Evolutionary conservation across 2,113 vertebrate species (phyloP), one percentile per base, ranked within the genome.

Genomic region (Hepsetus odoe): DNA sequence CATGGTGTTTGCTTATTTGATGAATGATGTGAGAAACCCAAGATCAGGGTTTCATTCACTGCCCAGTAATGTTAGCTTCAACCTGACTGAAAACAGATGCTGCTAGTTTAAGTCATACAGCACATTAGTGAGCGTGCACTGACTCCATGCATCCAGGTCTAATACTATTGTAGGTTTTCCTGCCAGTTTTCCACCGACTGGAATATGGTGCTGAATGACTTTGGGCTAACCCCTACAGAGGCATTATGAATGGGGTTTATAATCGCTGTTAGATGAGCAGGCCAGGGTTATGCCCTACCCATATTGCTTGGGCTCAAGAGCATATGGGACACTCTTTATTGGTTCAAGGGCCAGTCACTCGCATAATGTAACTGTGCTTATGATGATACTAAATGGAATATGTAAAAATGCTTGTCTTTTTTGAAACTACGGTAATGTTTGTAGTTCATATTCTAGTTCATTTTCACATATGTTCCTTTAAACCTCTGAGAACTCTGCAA

Each of bases 81-180:
- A 72, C 61, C 28, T 65, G 72, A 79, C 13, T 53, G 35, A 72
- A 42, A 79, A 56, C 77, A 72, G 58, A 71, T 18, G 11, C n/a
- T 26, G 20, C 22, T 24, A 22, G 44, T 40, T 79, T 40, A 13
- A 58, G 44, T 77, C 55, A 38, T 59, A 65, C 59, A 61, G 55
- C 30, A 30, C 26, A n/a, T 65, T 38, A 62, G 58, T 18, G 5
- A 38, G 40, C 13, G 13, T 7, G 49, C 28, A 18, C 14, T 16
- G 55, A 73, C 40, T 61, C 33, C n/a, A n/a, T 74, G 40, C 38
- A 18, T 28, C 67, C 24, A 33, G 38, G 33, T 58, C 28, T 46
- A 13, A 5, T 40, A 49, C 12, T 44, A 44, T 44, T 44, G 12
- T 44, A 44, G 1, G 33, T 64, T 69, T 65, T 65, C 22, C 38